phyloP scores from a whole-genome alignment of 2,888 invertebrate species.

The Leptarthrus brevirostris region DNA sequence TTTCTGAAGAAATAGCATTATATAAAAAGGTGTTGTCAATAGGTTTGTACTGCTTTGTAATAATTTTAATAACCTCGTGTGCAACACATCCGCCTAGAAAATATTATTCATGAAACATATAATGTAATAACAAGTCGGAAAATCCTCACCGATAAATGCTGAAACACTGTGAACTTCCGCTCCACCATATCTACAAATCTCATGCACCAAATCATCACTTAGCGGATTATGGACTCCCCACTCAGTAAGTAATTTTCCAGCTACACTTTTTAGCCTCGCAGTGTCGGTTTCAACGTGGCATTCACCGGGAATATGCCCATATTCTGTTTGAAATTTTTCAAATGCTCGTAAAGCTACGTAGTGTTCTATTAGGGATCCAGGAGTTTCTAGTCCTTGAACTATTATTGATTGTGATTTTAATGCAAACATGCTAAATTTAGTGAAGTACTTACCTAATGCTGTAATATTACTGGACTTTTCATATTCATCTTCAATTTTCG shows the following conservation, averaged over 20 bases:
- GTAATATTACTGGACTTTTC: slow-evolving; percentile 73
- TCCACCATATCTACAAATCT: slow-evolving; percentile 95
- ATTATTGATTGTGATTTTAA: slow-evolving; percentile 58
- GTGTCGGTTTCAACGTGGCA: slow-evolving; percentile 92
- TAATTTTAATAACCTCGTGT: slow-evolving; percentile 94
- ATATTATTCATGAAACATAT: no score
- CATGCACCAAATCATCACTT: slow-evolving; percentile 94
- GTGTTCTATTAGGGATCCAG: slow-evolving; percentile 87
- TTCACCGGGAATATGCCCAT: slow-evolving; percentile 90
- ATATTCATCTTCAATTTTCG: slow-evolving; percentile 85
- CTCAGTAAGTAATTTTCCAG: slow-evolving; percentile 82
- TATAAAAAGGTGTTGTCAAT: slow-evolving; percentile 95
- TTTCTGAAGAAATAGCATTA: slow-evolving; percentile 91
- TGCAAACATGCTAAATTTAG: not conserved
- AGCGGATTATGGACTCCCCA: slow-evolving; percentile 83
- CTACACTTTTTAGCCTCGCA: slow-evolving; percentile 81
- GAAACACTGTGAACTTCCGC: slow-evolving; percentile 95
- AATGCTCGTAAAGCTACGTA: slow-evolving; percentile 92
- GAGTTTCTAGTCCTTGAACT: slow-evolving; percentile 81
- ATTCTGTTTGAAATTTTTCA: slow-evolving; percentile 89
- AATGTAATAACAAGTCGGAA: no score
- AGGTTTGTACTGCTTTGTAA: slow-evolving; percentile 96
- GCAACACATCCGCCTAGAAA: slow-evolving; percentile 86
- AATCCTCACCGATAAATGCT: slow-evolving; percentile 81
- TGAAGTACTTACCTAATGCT: slow-evolving; percentile 67